Percentiles rank a stretch among this genome's conserved stretches.
Conservation (phyloP, 1,140 invertebrate genomes). For the Meloidogyne hapla region DNA sequence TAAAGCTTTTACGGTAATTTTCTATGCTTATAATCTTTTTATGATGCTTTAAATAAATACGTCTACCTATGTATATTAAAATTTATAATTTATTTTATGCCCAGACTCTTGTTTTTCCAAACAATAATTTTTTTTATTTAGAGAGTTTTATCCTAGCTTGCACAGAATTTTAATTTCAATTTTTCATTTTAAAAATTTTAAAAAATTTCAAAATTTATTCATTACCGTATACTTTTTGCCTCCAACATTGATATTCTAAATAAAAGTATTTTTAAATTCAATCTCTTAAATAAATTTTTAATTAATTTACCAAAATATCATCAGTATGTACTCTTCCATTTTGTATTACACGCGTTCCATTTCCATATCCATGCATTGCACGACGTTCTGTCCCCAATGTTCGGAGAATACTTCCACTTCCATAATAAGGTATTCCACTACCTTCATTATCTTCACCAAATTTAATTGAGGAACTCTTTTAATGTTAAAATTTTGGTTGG, state of each 20-base stretch:
- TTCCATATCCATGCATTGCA: constrained; percentile 5
- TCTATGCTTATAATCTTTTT: no score
- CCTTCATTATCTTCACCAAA: neutral
- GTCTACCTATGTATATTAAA: no score
- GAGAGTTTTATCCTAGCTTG: no score
- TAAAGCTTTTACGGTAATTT: no score
- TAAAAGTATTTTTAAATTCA: neutral
- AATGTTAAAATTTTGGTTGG: neutral
- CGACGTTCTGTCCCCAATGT: neutral
- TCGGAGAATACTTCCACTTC: neutral
- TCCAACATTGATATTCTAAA: constrained; percentile 58
- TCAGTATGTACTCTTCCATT: neutral
- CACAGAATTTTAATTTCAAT: no score
- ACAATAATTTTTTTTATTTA: no score
- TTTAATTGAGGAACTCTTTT: neutral
- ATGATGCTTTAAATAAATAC: no score
- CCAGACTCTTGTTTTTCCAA: no score
- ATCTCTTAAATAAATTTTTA: neutral
- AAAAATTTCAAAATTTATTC: constrained; percentile 14
- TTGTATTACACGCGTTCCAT: neutral
- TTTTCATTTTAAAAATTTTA: no score
- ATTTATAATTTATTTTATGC: no score
- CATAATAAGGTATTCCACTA: neutral
- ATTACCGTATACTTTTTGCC: constrained; percentile 60
- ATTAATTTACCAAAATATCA: neutral